These are phyloP conservation scores for Tenebrosternarchus preto DNA, from an alignment of 2,113 vertebrate genomes.

Conservation along the genomic window DNA sequence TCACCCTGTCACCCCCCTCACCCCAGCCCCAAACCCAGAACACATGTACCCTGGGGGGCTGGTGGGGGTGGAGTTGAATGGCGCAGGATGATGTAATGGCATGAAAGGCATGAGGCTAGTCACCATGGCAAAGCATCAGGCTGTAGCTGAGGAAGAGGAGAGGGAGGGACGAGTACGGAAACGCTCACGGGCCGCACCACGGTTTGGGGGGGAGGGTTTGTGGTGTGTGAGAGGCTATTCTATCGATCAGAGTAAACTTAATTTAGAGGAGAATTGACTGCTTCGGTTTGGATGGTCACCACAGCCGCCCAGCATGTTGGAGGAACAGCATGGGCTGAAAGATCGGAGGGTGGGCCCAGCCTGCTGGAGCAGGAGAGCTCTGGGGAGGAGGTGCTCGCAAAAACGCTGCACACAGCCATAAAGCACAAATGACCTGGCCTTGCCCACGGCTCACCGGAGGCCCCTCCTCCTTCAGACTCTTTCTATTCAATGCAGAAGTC, in stretches of 20 bases:
- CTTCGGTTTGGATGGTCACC: conserved; percentile 67
- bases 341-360: neutral
- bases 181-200: neutral
- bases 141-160: conserved; percentile 45
- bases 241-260: conserved; percentile 76
- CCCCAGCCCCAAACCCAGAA: conserved; percentile 12
- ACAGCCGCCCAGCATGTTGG: conserved; percentile 56
- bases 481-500: too few species aligned
- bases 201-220: conserved; percentile 30
- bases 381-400: neutral
- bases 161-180: conserved; percentile 47
- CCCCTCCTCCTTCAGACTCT: too few species aligned
- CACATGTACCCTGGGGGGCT: conserved; percentile 41
- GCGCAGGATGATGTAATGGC: conserved; percentile 78
- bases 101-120: conserved; percentile 72
- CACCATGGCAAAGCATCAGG: conserved; percentile 60
- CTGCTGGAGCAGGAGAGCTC: neutral
- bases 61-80: conserved; percentile 58
- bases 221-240: conserved; percentile 38
- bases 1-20: conserved; percentile 55
- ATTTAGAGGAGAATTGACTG: conserved; percentile 74
- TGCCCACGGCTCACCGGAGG: too few species aligned
- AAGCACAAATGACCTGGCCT: neutral
- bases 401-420: neutral
- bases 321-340: conserved; percentile 54